These are phyloP conservation scores for Meiosimyza platycephala DNA, from an alignment of 2,888 invertebrate genomes.

Conservation along the genomic window DNA sequence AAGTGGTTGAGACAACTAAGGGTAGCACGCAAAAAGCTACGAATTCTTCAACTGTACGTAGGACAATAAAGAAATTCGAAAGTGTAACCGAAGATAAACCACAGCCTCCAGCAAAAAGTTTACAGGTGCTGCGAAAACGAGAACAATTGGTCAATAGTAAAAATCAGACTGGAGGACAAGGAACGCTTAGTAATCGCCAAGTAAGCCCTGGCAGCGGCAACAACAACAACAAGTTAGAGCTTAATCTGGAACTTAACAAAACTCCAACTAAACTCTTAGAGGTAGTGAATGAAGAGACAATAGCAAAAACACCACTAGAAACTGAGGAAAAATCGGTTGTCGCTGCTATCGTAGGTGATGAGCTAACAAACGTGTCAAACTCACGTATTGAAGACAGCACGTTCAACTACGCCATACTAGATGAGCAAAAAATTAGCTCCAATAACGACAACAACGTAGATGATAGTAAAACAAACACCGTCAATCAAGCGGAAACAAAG, in stretches of 20 bases:
- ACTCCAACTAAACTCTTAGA: conserved; percentile 42
- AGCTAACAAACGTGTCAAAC: conserved; percentile 19
- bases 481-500: conserved; percentile 25
- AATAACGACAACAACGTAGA: conserved; percentile 15
- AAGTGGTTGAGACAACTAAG: conserved; percentile 56
- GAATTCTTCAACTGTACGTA: conserved; percentile 57
- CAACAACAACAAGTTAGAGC: conserved; percentile 15
- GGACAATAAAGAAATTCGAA: conserved; percentile 60
- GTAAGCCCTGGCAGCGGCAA: conserved; percentile 11
- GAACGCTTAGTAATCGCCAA: neutral
- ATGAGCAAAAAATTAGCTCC: neutral
- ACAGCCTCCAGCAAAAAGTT: conserved; percentile 60
- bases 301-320: conserved; percentile 49
- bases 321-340: conserved; percentile 34
- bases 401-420: neutral
- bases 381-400: neutral
- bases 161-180: neutral
- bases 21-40: conserved; percentile 27
- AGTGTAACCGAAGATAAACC: conserved; percentile 56
- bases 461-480: conserved; percentile 17
- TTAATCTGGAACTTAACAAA: conserved; percentile 35
- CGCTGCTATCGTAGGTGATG: neutral
- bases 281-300: conserved; percentile 52
- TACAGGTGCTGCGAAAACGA: conserved; percentile 59
- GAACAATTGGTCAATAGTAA: conserved; percentile 53